Percentiles rank a stretch among this genome's conserved stretches.
Conservation (phyloP, 1,140 invertebrate genomes). For the Lethrus apterus region DNA sequence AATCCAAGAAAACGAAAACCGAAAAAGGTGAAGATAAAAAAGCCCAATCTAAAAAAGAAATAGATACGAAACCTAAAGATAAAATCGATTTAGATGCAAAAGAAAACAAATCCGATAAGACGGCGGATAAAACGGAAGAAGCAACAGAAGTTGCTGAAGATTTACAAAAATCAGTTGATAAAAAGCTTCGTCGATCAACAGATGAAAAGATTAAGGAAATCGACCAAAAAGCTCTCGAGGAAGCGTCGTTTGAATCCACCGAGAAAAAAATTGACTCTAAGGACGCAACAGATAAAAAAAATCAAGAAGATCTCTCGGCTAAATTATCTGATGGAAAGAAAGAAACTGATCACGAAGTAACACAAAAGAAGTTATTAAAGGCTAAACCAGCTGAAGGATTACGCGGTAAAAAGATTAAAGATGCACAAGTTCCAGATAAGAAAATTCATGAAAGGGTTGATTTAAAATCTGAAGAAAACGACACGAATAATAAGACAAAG, state of each 20-base stretch:
- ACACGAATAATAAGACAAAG: no score
- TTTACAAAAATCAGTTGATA: background rate
- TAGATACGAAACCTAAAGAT: conserved; percentile 7
- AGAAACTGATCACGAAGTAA: background rate
- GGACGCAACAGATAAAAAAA: no score
- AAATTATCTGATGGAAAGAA: no score
- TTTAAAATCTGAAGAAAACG: background rate
- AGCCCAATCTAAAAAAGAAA: conserved; percentile 18
- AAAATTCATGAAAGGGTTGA: background rate
- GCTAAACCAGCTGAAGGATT: background rate
- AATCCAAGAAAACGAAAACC: conserved; percentile 22
- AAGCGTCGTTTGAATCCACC: background rate
- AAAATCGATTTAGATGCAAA: background rate
- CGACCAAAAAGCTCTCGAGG: background rate
- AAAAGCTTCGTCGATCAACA: no score
- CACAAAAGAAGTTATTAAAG: background rate
- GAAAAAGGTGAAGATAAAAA: conserved; percentile 19
- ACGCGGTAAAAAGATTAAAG: no score
- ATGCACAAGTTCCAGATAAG: background rate
- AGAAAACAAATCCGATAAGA: background rate
- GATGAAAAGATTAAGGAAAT: background rate
- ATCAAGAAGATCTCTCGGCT: no score
- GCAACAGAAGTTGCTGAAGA: background rate
- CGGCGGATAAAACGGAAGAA: background rate
- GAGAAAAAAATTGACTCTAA: background rate